Evolutionary conservation across 2,888 invertebrate genomes (phyloP), one percentile per base, ranked within the genome.

Genomic region (Oscheius sp.): DNA sequence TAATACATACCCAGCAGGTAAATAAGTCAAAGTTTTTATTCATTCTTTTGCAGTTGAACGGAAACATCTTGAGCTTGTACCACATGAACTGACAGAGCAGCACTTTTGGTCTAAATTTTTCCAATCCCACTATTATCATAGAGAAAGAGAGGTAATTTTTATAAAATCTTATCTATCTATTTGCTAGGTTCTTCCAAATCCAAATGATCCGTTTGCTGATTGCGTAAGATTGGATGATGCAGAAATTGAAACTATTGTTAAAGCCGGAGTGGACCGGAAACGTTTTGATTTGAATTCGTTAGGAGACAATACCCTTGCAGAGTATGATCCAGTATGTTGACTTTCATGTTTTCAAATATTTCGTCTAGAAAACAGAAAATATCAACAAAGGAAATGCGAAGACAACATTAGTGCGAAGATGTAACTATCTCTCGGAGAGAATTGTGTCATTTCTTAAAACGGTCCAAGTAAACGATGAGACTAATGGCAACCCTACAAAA

Each of bases 31-130:
- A 27, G 37, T 23, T 20, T 58, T 17, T 3, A 29, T 33, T 27
- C 0, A 25, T 15, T 1, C 27, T 2, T 48, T 69, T 48, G 42
- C 83, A 79, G 98, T 98, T 0, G 92, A 94, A 86, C 93, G 92
- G 90, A 97, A 97, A 90, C 96, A 97, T 88, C 89, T 92, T 69
- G 97, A 98, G 88, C 92, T 94, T 88, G 98, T 99, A 39, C 98
- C 98, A 33, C 91, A 92, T 75, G 94, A 95, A 89, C 91, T 97
- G 91, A 91, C 93, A 0, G 98, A 98, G 89, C 91, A 93, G 0
- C 96, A 96, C 86, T 99, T 99, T 89, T 99, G 98, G 98, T 95
- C 95, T 15, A 93, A 95, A 86, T 99, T 99, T 89, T 98, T 98
- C 89, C 97, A 98, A 87, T 97, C 96, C 17, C 97, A 98, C 90